A percentile compares a stretch with the other conserved stretches of the same genome.
Evolutionary conservation across 2,888 invertebrate species (phyloP).

Genomic region (Macaria liturata): DNA sequence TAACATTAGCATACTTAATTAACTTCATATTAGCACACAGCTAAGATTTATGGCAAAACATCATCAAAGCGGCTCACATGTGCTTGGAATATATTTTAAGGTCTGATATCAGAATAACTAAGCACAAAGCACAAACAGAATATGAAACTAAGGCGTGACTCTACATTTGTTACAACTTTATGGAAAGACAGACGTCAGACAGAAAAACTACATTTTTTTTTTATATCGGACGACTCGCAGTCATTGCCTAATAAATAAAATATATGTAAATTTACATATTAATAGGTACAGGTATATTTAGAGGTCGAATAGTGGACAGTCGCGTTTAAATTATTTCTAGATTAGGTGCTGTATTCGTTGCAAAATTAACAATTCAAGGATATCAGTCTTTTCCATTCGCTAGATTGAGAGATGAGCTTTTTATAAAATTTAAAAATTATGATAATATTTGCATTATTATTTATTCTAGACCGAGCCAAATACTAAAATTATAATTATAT

Average conservation of each 20-base stretch:
- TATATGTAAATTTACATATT: slow-evolving; percentile 66
- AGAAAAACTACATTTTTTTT: slow-evolving; percentile 42
- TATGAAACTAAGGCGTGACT: slow-evolving; percentile 22
- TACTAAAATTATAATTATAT: not conserved
- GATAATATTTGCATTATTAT: not conserved
- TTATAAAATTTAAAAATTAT: no score
- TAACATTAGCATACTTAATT: no score
- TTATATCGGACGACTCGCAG: slow-evolving; percentile 40
- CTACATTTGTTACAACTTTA: slow-evolving; percentile 26
- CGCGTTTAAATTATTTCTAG: slow-evolving; percentile 56
- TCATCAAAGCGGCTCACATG: not conserved
- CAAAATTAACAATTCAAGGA: slow-evolving; percentile 63
- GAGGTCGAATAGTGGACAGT: slow-evolving; percentile 68
- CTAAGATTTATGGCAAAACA: not conserved
- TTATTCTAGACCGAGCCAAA: not conserved
- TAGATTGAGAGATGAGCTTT: slow-evolving; percentile 37
- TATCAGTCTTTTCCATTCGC: slow-evolving; percentile 43
- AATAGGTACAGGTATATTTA: slow-evolving; percentile 65
- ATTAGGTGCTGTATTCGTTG: slow-evolving; percentile 54
- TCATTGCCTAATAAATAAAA: slow-evolving; percentile 61
- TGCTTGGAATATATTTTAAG: not conserved
- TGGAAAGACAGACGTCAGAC: slow-evolving; percentile 34
- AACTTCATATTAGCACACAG: not conserved
- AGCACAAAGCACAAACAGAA: slow-evolving; percentile 3
- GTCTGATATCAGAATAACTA: not conserved